Percentiles rank a stretch among this genome's conserved stretches.
Evolutionary conservation across 2,888 invertebrate species (phyloP).

Genomic region (Silvanus unidentatus): DNA sequence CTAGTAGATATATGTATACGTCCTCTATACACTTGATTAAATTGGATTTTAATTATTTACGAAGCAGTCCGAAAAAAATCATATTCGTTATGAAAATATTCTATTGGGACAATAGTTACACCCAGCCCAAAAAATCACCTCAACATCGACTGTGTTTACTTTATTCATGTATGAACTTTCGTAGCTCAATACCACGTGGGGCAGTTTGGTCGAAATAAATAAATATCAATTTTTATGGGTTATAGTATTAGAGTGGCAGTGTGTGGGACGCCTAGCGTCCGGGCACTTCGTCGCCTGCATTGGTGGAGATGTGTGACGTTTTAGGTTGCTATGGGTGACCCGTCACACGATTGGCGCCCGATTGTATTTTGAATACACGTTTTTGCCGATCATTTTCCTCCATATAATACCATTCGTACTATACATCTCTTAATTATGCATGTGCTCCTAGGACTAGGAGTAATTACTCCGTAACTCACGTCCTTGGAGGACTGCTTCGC

Average conservation of each 20-base stretch:
- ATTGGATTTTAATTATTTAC: too few species aligned
- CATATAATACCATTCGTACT: slow-evolving; percentile 21
- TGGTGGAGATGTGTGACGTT: slow-evolving; percentile 24
- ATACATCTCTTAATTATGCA: slow-evolving; percentile 27
- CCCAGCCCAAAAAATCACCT: too few species aligned
- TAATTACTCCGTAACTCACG: slow-evolving; percentile 21
- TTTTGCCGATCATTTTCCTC: slow-evolving; percentile 26
- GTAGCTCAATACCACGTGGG: slow-evolving; percentile 16
- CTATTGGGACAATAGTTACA: too few species aligned
- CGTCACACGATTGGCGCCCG: slow-evolving; percentile 19
- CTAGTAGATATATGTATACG: too few species aligned
- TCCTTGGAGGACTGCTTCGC: too few species aligned
- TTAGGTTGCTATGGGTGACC: slow-evolving; percentile 18
- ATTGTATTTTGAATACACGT: slow-evolving; percentile 24
- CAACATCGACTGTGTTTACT: too few species aligned
- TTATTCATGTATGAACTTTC: too few species aligned
- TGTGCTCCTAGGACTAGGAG: slow-evolving; percentile 12
- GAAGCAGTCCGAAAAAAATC: too few species aligned
- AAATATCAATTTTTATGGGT: slow-evolving; percentile 1
- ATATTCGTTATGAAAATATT: too few species aligned
- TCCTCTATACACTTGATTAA: too few species aligned
- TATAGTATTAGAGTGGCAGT: slow-evolving; percentile 4
- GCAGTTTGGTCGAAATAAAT: slow-evolving; percentile 1
- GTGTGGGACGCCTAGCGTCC: slow-evolving; percentile 4
- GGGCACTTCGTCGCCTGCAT: slow-evolving; percentile 9